phyloP scores from a whole-genome alignment of 1,140 invertebrate genomes.

The Caenorhabditis remanei region DNA sequence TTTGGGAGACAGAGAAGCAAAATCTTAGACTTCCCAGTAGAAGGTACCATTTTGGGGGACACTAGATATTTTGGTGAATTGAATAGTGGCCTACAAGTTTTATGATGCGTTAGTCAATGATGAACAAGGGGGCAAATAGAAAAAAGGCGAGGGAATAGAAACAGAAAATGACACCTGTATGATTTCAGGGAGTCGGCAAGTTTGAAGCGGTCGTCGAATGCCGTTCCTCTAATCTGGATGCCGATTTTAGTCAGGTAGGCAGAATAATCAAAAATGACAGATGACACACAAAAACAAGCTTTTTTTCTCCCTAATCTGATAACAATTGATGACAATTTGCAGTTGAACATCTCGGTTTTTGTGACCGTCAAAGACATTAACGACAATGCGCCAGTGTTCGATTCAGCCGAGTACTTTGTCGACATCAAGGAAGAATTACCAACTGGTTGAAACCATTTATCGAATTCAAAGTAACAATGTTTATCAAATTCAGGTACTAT shows the following conservation, averaged over 20 bases:
- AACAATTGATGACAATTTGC: slow-evolving; percentile 60
- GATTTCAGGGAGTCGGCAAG: slow-evolving; percentile 64
- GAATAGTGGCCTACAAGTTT: slow-evolving; percentile 42
- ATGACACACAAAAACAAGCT: not conserved
- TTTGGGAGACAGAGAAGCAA: slow-evolving; percentile 22
- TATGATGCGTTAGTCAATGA: slow-evolving; percentile 52
- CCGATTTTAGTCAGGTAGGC: slow-evolving; percentile 61
- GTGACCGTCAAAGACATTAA: slow-evolving; percentile 93
- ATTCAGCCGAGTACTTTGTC: slow-evolving; percentile 85
- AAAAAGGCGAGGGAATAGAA: not conserved
- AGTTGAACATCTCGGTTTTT: slow-evolving; percentile 71
- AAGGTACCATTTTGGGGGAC: slow-evolving; percentile 31
- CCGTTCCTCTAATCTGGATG: slow-evolving; percentile 55
- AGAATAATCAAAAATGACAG: slow-evolving; percentile 34
- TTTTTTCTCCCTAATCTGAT: slow-evolving; percentile 32
- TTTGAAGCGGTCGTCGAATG: slow-evolving; percentile 72
- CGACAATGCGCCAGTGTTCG: slow-evolving; percentile 92
- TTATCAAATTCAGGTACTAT: slow-evolving; percentile 81
- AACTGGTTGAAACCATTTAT: slow-evolving; percentile 15
- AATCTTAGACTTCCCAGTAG: not conserved
- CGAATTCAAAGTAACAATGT: not conserved
- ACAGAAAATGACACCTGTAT: not conserved
- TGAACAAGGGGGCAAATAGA: not conserved
- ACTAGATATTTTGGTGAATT: slow-evolving; percentile 33
- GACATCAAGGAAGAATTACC: slow-evolving; percentile 61